Evolutionary conservation across 2,888 invertebrate genomes (phyloP), one percentile per base, ranked within the genome.

Genomic region (Agriopis leucophaearia): DNA sequence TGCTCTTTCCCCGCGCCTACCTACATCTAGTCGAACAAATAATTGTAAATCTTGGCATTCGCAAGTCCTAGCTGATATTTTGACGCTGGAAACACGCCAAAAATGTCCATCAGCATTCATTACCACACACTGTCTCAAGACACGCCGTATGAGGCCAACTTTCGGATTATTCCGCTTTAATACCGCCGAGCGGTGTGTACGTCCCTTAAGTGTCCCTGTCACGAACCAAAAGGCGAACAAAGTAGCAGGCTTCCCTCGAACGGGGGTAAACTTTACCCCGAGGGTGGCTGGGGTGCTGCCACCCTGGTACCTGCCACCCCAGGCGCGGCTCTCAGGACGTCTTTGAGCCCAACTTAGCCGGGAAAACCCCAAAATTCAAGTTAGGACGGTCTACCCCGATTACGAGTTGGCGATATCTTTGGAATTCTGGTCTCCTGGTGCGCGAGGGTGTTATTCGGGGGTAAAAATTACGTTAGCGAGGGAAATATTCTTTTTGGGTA

Each of bases 121-220:
- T 63, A 67, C 63, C 13, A 12, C 38, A 4, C 55, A 4, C 58
- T 42, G 42, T 35, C 60, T 60, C 50, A 64, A 68, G 67, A 58
- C 62, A 48, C 57, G 52, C 38, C 61, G 61, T 58, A 47, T 44
- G 54, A 62, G 42, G 58, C 62, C 57, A 65, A 69, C 65, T 62
- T 58, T 55, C 65, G 73, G 86, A 86, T 87, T 86, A 86, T 83
- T 80, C 85, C 81, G 81, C 80, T 84, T 84, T 87, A 86, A 89
- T 86, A 87, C 86, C 84, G 86, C 84, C 76, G 60, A 47, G 67
- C 74, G 86, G 86, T 90, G 88, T 89, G 88, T 82, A 82, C 85
- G 91, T 92, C 92, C 92, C 92, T 91, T 90, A 93, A 93, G 93
- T 93, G 92, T 90, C 88, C 84, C 88, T 89, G 92, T 91, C 92